Evolutionary conservation across 2,888 invertebrate genomes (phyloP), one percentile per base, ranked within the genome.

Genomic region (Uropetala carovei): DNA sequence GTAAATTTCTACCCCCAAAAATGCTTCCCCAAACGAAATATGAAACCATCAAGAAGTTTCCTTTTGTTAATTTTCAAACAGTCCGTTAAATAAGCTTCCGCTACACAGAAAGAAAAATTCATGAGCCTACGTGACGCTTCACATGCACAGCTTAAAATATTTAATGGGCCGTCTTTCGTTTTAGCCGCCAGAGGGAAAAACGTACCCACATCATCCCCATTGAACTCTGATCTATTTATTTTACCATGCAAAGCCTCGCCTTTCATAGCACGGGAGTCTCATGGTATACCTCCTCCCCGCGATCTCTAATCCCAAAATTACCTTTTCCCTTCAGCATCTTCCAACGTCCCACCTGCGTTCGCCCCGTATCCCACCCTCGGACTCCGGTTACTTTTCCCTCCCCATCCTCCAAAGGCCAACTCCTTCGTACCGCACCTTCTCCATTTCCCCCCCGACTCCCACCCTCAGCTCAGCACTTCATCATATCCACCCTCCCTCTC

Each of bases 151-250:
- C 64, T 64, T 64, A 18, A 43, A 89, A 89, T 89, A 89, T 89
- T 89, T 64, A 64, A 89, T n/a, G 22, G 30, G 30, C 22, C 22
- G 16, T 89, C 89, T 43, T 64, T 60, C 64, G 22, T 89, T 75
- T 22, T 30, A 64, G 89, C 11, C 64, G 43, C 7, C 2, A 22
- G 57, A 83, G 56, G 18, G 58, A 57, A 10, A 85, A 85, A 58
- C 58, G 60, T n/a, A 27, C 60, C 30, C 30, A 89, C 64, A 89
- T 4, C 89, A 11, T 43, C 18, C 86, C 60, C 89, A 64, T 89
- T 89, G 89, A 89, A 30, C 64, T 64, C 89, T 64, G 64, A 89
- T 89, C 89, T 89, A 64, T 89, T 60, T 89, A 89, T 89, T 89
- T 89, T 64, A 14, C 89, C 89, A 43, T n/a, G 89, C 89, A 89